Percentiles rank a stretch among this genome's conserved stretches.
Evolutionary conservation across 53 echinoderm and acorn worm species (phyloP).

Genomic region (Holothuria leucospilota): DNA sequence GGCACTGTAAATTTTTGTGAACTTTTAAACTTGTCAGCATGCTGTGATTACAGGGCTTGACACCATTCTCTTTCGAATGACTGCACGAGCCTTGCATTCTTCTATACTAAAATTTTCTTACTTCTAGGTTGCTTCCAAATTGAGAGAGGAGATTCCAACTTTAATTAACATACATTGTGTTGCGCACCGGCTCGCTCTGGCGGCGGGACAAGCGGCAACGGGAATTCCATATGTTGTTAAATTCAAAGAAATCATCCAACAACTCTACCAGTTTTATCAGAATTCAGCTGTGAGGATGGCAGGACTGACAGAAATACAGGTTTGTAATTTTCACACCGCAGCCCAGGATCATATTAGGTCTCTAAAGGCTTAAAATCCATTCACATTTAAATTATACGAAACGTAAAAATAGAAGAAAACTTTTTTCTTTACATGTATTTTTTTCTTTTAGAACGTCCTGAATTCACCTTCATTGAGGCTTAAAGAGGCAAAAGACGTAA

Average conservation of each 20-base stretch:
- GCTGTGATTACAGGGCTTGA: no score
- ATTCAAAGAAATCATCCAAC: not conserved
- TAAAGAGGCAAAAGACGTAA: not conserved
- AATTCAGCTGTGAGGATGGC: not conserved
- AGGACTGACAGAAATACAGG: not conserved
- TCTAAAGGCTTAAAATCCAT: no score
- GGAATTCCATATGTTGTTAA: not conserved
- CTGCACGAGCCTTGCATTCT: no score
- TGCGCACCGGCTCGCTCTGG: not conserved
- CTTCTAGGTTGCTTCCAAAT: no score
- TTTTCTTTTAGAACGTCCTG: not conserved
- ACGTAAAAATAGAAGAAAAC: not conserved
- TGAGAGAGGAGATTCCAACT: not conserved
- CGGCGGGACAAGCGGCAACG: not conserved
- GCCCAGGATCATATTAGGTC: no score
- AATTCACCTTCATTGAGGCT: not conserved
- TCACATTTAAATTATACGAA: no score
- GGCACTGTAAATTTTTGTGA: no score
- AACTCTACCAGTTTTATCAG: not conserved
- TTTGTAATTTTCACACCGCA: no score
- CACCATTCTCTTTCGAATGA: no score
- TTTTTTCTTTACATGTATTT: not conserved
- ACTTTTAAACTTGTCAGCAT: no score
- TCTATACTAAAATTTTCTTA: no score
- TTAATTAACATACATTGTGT: not conserved